Percentiles rank a stretch among this genome's conserved stretches.
These are phyloP conservation scores for Cyanoliseus patagonus DNA, from an alignment of 2,113 vertebrate species.

Conservation along the genomic window DNA sequence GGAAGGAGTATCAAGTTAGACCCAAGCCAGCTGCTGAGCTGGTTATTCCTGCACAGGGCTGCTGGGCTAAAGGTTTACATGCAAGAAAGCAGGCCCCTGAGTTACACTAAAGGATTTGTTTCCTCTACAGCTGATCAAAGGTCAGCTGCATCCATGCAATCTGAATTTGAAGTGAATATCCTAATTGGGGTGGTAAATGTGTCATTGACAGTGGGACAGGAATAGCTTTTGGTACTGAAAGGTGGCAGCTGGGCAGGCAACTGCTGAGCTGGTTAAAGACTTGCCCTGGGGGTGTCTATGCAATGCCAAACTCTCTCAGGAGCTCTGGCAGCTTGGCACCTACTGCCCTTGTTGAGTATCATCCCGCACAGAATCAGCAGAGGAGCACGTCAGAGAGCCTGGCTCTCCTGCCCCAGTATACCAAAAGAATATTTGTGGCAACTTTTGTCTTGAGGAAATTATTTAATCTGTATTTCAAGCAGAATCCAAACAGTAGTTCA, in stretches of 20 bases:
- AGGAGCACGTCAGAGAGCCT: not conserved
- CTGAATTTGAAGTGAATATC: not conserved
- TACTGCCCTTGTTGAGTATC: not conserved
- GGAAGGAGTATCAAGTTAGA: not conserved
- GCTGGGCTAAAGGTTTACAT: not conserved
- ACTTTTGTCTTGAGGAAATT: not conserved
- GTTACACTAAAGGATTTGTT: not conserved
- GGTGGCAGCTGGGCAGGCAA: not conserved
- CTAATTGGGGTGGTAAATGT: not conserved
- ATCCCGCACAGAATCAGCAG: not conserved
- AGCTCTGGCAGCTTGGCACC: not conserved
- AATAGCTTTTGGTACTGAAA: not conserved
- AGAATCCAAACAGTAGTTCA: not conserved
- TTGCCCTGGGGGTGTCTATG: not conserved
- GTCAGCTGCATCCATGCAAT: not conserved
- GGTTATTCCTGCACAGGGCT: not conserved
- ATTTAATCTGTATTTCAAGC: not conserved
- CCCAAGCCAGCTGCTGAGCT: not conserved
- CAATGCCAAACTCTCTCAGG: not conserved
- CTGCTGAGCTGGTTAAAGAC: not conserved
- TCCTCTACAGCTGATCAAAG: not conserved
- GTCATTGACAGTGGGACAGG: not conserved
- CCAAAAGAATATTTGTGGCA: not conserved
- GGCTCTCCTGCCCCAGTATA: not conserved
- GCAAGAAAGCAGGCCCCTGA: fast-evolving